Percentiles rank a stretch among this genome's conserved stretches.
Evolutionary conservation across 2,797 vertebrate species (phyloP).

Genomic region (Malurus leucopterus): DNA sequence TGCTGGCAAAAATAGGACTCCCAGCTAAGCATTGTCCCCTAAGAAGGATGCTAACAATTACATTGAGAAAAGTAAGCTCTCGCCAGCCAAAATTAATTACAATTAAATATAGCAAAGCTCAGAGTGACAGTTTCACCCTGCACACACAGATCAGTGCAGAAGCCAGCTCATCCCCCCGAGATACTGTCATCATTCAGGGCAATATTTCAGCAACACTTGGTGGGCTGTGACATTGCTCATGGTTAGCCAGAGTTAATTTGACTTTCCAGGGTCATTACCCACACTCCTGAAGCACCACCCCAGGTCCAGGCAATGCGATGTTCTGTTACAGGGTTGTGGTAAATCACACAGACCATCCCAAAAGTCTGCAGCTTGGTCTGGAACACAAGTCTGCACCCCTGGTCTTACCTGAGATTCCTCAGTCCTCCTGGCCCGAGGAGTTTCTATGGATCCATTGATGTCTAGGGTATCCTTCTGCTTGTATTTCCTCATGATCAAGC

Average conservation of each 20-base stretch:
- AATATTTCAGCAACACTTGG: background rate
- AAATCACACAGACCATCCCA: background rate
- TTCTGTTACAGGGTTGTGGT: fast-evolving
- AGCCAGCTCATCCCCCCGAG: background rate
- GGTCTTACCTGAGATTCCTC: slow-evolving; percentile 77
- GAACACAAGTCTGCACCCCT: background rate
- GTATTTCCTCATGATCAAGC: slow-evolving; percentile 80
- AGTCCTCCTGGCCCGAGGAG: slow-evolving; percentile 9
- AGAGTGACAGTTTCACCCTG: background rate
- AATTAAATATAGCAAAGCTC: background rate
- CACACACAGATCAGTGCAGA: background rate
- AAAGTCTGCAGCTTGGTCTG: background rate
- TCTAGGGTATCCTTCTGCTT: slow-evolving; percentile 69
- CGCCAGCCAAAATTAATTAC: background rate
- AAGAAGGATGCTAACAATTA: background rate
- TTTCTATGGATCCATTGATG: slow-evolving; percentile 47
- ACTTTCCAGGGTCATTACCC: background rate
- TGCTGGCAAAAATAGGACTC: background rate
- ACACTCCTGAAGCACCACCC: background rate
- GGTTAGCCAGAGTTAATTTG: background rate
- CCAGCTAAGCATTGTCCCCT: background rate
- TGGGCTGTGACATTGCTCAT: background rate
- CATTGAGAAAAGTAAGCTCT: background rate
- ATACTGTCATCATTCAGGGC: background rate
- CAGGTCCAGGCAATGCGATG: fast-evolving